Conservation (phyloP, 2,888 invertebrate species). For the Druceiella hillmani region DNA sequence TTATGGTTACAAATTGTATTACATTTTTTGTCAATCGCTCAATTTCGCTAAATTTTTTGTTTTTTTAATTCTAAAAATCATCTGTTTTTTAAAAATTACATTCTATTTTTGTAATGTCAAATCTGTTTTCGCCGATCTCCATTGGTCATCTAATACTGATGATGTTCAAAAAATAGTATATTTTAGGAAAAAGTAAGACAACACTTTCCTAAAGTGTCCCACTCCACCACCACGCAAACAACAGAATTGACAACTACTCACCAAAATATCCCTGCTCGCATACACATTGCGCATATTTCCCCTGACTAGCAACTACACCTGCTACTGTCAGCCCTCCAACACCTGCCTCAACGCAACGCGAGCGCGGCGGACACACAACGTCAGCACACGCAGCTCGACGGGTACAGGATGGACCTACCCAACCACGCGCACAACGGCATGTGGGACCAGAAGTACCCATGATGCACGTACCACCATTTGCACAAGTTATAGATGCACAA, state of each 20-base stretch:
- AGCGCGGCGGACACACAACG: constrained; percentile 56
- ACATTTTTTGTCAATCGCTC: too few relatives aligned
- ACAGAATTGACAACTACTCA: constrained; percentile 30
- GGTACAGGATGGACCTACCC: constrained; percentile 39
- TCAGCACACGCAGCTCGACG: constrained; percentile 47
- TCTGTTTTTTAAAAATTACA: too few relatives aligned
- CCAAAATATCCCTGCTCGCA: constrained; percentile 62
- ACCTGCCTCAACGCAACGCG: constrained; percentile 57
- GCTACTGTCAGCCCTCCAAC: constrained; percentile 31
- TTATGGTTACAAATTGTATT: too few relatives aligned
- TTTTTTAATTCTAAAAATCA: too few relatives aligned
- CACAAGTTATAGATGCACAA: constrained; percentile 66
- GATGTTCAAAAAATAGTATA: too few relatives aligned
- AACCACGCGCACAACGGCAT: constrained; percentile 68
- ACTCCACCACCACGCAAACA: too few relatives aligned
- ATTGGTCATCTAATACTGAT: too few relatives aligned
- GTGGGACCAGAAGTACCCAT: constrained; percentile 57
- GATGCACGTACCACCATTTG: constrained; percentile 68
- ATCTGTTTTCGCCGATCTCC: too few relatives aligned
- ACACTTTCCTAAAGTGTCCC: too few relatives aligned
- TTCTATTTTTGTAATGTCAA: too few relatives aligned
- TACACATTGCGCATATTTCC: constrained; percentile 50
- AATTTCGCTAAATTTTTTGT: too few relatives aligned
- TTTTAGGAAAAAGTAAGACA: too few relatives aligned
- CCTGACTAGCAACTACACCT: constrained; percentile 28